Conservation (phyloP, 2,113 vertebrate genomes). For the Alexandromys fortis region DNA sequence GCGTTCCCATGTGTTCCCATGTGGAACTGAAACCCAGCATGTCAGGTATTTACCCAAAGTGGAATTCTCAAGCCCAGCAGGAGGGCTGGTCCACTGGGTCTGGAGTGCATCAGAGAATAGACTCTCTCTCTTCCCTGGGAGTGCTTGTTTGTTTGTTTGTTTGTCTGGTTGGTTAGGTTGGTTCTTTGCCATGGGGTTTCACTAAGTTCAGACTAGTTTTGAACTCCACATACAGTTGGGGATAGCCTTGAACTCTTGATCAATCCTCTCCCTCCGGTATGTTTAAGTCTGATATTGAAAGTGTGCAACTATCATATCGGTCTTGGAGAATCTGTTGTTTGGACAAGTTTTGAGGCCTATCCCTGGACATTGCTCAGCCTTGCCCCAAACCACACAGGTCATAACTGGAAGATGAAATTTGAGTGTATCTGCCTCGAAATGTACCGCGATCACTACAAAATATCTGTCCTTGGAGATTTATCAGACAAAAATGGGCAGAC, state of each 20-base stretch:
- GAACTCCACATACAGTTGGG: neutral
- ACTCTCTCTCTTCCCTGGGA: neutral
- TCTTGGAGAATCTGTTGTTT: neutral
- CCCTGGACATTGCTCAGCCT: neutral
- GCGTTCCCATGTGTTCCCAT: neutral
- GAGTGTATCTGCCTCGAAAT: neutral
- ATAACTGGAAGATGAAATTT: neutral
- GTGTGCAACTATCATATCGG: neutral
- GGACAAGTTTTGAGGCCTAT: neutral
- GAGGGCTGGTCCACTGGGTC: neutral
- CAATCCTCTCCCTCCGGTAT: neutral
- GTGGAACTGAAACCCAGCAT: neutral
- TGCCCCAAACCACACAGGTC: neutral
- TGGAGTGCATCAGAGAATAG: neutral
- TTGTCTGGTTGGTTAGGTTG: neutral
- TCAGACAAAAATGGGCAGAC: neutral
- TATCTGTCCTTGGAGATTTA: neutral
- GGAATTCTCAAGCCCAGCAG: neutral
- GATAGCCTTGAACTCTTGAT: neutral
- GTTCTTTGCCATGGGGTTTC: neutral
- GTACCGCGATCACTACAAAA: neutral
- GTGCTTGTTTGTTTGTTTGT: neutral
- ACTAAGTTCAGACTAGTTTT: neutral
- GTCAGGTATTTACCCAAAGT: neutral
- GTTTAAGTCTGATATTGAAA: neutral